A percentile compares a stretch with the other conserved stretches of the same genome.
These are phyloP conservation scores for Cryptoprocta ferox DNA, from an alignment of 2,797 vertebrate genomes.

Conservation along the genomic window DNA sequence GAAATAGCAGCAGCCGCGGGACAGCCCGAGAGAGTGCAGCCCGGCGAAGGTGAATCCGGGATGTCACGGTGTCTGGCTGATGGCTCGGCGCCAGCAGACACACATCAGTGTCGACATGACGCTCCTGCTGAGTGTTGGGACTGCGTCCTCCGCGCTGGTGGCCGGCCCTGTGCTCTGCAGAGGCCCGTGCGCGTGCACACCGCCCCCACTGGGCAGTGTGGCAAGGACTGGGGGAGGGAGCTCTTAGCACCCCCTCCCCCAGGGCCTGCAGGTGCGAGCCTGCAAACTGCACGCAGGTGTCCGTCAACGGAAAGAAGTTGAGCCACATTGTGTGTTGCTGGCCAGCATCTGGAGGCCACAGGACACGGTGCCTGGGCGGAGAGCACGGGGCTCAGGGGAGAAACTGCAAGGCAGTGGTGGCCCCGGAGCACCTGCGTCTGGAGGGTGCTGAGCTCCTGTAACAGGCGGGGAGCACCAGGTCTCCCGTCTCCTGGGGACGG, in stretches of 20 bases:
- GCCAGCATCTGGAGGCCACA: neutral
- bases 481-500: neutral
- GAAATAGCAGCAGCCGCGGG: neutral
- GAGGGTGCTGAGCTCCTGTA: no score
- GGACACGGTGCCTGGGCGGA: accelerated
- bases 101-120: accelerated
- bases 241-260: neutral
- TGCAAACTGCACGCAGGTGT: neutral
- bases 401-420: no score
- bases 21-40: accelerated
- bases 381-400: accelerated
- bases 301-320: neutral
- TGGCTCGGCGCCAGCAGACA: neutral
- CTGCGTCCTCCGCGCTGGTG: no score
- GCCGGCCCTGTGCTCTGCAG: no score
- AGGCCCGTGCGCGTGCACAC: accelerated
- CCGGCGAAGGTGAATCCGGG: accelerated
- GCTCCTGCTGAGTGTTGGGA: accelerated
- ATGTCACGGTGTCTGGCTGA: accelerated
- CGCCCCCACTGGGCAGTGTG: accelerated
- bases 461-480: neutral
- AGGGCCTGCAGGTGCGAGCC: accelerated
- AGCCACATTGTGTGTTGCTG: neutral
- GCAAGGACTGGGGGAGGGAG: no score
- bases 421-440: accelerated